Evolutionary conservation across 1,140 invertebrate genomes (phyloP).

Genomic region (Zophobas atratus): DNA sequence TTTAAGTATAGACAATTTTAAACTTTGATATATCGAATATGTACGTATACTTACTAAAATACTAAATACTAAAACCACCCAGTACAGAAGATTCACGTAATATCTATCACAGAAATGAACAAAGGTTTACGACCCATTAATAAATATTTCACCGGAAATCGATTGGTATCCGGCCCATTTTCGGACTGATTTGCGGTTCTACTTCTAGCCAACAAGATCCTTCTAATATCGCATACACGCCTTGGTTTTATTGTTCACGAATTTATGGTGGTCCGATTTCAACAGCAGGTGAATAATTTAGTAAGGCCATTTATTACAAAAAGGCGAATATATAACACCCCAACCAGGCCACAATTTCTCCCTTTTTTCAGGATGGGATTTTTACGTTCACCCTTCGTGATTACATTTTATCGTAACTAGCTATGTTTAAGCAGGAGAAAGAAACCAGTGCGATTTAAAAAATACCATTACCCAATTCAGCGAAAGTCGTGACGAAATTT

Average conservation of each 20-base stretch:
- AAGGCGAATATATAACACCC: constrained; percentile 3
- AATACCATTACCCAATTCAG: constrained; percentile 43
- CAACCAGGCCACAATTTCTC: constrained; percentile 22
- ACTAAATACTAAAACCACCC: too few species aligned
- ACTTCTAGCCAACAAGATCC: background rate
- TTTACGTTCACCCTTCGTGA: constrained; percentile 30
- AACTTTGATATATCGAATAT: too few species aligned
- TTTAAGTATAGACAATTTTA: too few species aligned
- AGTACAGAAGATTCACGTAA: too few species aligned
- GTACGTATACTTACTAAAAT: too few species aligned
- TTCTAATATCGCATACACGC: constrained; percentile 14
- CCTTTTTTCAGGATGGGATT: constrained; percentile 10
- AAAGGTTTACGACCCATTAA: background rate
- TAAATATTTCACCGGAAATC: background rate
- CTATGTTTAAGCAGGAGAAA: constrained; percentile 38
- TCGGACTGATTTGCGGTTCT: background rate
- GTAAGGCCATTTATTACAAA: constrained; percentile 18
- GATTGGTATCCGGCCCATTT: background rate
- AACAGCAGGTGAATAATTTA: constrained; percentile 17
- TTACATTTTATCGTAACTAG: constrained; percentile 37
- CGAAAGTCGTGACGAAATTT: constrained; percentile 37
- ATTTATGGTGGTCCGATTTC: constrained; percentile 16
- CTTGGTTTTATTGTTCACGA: constrained; percentile 7
- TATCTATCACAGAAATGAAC: too few species aligned
- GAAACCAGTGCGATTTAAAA: constrained; percentile 40